Base-by-base conservation (phyloP, 1,140 invertebrate species). In the Chironomus tepperi region DNA sequence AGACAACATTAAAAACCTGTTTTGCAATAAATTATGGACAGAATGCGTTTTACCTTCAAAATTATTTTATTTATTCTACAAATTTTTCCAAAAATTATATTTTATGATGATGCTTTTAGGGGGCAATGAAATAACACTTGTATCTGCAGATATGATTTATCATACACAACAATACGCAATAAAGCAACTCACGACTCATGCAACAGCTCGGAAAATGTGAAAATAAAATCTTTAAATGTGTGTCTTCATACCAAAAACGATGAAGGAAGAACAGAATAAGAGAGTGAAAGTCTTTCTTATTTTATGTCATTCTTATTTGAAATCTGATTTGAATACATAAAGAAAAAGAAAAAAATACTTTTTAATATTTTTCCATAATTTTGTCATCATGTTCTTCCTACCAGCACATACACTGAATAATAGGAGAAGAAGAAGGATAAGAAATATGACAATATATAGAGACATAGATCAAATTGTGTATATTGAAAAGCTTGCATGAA, bases 241-340 rank as follows among this genome's bases (percentile, higher is more conserved):
- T n/a, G 43, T 47, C 43, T 47, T 12, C 47, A 57, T 5, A 57
- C 10, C 24, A 34, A 5, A 34, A 34, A 34, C 1, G 24, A 34
- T 34, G 24, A 2, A 34, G 24, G 24, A 34, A 34, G 24, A 34
- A 34, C 1, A 34, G 24, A 34, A 34, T 34, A 34, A 34, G 24
- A 34, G 24, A 34, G 24, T 34, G 24, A 57, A 57, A 57, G 47
- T n/a, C 12, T 57, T 57, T 15, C 47, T n/a, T 57, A 34, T 34
- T 34, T 34, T 34, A 34, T 34, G 24, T 34, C 24, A 34, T 57
- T 57, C 47, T 57, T 57, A 15, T 47, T n/a, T n/a, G 47, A 57
- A 57, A 57, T 57, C 47, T 57, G 47, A 57, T 57, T 57, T 57
- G 47, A 57, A 57, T 57, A 57, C 47, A 57, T 57, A 57, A 57